Conservation (phyloP, 1,140 invertebrate genomes). For the Archivesica marissinica region DNA sequence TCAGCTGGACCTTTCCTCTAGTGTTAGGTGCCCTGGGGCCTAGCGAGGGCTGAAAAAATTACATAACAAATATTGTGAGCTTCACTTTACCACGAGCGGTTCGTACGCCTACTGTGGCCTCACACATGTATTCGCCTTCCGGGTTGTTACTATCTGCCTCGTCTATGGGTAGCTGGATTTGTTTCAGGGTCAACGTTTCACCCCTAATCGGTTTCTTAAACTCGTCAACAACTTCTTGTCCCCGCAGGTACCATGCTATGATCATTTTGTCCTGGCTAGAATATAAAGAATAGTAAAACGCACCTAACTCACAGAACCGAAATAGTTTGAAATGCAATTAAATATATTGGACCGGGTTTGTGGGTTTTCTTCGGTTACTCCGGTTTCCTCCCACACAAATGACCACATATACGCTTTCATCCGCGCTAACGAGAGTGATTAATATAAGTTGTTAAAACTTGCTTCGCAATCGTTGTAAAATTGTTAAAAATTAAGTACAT, state of each 20-base stretch:
- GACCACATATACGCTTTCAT: too few species aligned
- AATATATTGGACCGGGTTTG: not conserved
- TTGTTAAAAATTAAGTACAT: too few species aligned
- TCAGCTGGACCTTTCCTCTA: too few species aligned
- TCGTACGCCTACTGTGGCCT: not conserved
- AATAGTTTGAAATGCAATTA: not conserved
- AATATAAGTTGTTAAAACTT: too few species aligned
- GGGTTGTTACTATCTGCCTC: not conserved
- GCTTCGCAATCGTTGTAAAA: too few species aligned
- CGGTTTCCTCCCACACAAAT: too few species aligned
- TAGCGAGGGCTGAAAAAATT: not conserved
- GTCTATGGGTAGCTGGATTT: not conserved
- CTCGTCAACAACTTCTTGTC: not conserved
- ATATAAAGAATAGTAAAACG: not conserved
- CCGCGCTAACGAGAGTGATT: too few species aligned
- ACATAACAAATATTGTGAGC: constrained; percentile 35
- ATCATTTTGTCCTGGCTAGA: not conserved
- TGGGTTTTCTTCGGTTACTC: too few species aligned
- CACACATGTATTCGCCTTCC: constrained; percentile 34
- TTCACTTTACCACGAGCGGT: not conserved
- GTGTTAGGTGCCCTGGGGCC: too few species aligned
- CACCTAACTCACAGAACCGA: not conserved
- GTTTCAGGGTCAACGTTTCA: not conserved
- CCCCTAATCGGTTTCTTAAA: not conserved
- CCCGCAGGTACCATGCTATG: not conserved